Percentiles rank a stretch among this genome's conserved stretches.
These are phyloP conservation scores for Dichetophora obliterata DNA, from an alignment of 2,888 invertebrate species.

Conservation along the genomic window DNA sequence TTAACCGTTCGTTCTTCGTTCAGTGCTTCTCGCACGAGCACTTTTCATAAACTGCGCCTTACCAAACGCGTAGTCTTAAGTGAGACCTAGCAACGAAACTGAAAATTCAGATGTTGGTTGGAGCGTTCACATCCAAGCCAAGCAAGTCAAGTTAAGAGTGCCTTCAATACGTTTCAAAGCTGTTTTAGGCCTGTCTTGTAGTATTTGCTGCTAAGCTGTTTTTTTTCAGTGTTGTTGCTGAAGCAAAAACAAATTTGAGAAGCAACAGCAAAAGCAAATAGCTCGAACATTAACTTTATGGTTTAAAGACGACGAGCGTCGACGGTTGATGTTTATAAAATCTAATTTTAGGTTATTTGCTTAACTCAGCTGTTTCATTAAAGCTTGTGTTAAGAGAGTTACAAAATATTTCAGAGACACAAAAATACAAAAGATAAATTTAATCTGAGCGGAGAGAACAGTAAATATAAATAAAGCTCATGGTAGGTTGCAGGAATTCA, in stretches of 20 bases:
- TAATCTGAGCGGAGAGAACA: too few relatives aligned
- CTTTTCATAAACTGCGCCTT: constrained; percentile 63
- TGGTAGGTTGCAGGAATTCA: too few relatives aligned
- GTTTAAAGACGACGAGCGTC: background rate
- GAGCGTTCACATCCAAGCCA: background rate
- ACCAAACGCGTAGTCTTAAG: constrained; percentile 54
- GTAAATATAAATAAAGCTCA: too few relatives aligned
- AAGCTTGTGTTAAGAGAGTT: too few relatives aligned
- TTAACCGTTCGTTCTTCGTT: constrained; percentile 41
- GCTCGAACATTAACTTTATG: background rate
- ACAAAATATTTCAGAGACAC: too few relatives aligned
- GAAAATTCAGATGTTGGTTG: constrained; percentile 29
- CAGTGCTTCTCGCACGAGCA: constrained; percentile 63
- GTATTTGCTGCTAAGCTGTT: background rate
- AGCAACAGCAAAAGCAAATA: background rate
- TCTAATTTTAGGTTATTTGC: too few relatives aligned
- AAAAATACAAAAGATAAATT: too few relatives aligned
- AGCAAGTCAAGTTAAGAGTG: constrained; percentile 25
- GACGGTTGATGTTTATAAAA: too few relatives aligned
- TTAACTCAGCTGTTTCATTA: too few relatives aligned
- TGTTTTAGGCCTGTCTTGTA: background rate
- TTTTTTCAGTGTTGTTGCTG: background rate
- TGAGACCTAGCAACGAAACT: constrained; percentile 53
- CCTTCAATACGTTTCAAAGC: constrained; percentile 23
- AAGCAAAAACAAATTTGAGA: background rate